A percentile compares a stretch with the other conserved stretches of the same genome.
phyloP scores from a whole-genome alignment of 2,113 vertebrate genomes.

The Pandion haliaetus region DNA sequence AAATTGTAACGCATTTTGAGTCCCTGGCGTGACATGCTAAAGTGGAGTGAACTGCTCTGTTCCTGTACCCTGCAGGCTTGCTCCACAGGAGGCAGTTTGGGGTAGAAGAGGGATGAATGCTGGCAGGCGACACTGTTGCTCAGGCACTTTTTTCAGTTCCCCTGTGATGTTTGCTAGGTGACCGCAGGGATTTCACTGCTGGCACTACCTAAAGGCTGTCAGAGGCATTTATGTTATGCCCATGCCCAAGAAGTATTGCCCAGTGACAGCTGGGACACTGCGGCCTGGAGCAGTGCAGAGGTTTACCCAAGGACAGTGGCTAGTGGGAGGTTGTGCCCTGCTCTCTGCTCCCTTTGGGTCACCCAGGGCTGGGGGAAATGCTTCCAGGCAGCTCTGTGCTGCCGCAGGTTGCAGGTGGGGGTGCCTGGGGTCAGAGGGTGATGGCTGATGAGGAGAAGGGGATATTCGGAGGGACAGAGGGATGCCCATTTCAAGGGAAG shows the following conservation, averaged over 20 bases:
- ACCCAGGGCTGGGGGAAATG: background rate
- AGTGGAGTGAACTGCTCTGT: rapidly evolving
- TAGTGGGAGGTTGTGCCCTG: too few relatives aligned
- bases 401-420: background rate
- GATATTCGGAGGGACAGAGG: background rate
- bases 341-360: too few relatives aligned
- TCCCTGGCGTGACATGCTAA: rapidly evolving
- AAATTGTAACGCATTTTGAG: rapidly evolving
- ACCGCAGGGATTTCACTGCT: background rate
- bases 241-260: rapidly evolving
- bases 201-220: background rate
- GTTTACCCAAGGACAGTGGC: background rate
- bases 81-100: background rate
- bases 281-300: rapidly evolving
- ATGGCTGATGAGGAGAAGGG: too few relatives aligned
- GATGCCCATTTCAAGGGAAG: too few relatives aligned
- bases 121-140: rapidly evolving
- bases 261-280: too few relatives aligned
- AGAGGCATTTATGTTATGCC: rapidly evolving
- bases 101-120: too few relatives aligned
- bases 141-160: background rate
- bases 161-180: background rate
- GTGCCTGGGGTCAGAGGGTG: too few relatives aligned
- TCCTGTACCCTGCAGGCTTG: background rate
- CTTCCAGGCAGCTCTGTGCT: background rate